Percentiles rank a stretch among this genome's conserved stretches.
Evolutionary conservation across 2,888 invertebrate species (phyloP).

Genomic region (Mesochorus sp.): DNA sequence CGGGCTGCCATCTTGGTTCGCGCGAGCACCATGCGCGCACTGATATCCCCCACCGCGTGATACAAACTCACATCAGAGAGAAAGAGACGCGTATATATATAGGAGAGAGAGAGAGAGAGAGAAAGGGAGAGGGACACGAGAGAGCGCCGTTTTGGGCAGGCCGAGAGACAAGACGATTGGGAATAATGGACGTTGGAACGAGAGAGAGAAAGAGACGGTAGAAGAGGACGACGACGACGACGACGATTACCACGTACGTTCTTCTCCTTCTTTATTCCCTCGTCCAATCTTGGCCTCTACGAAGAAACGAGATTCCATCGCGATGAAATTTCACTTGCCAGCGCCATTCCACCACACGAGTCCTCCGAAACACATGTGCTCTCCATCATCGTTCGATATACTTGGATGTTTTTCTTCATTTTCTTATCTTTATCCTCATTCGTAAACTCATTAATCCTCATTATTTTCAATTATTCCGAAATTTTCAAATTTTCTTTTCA

Average conservation of each 20-base stretch:
- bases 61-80: slow-evolving; percentile 18
- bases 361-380: slow-evolving; percentile 17
- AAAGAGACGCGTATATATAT: slow-evolving; percentile 2
- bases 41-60: slow-evolving; percentile 60
- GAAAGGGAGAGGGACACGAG: no score
- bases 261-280: slow-evolving; percentile 34
- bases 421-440: no score
- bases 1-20: slow-evolving; percentile 64
- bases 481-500: no score
- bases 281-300: slow-evolving; percentile 31
- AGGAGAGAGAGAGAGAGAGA: background rate
- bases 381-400: background rate
- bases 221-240: slow-evolving; percentile 59
- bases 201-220: slow-evolving; percentile 27
- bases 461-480: no score
- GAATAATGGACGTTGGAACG: slow-evolving; percentile 14
- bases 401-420: no score
- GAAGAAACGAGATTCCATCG: slow-evolving; percentile 45
- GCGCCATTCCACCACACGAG: slow-evolving; percentile 27
- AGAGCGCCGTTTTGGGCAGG: background rate
- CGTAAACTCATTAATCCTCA: slow-evolving; percentile 60
- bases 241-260: no score
- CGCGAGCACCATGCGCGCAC: slow-evolving; percentile 62
- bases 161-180: slow-evolving; percentile 29
- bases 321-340: slow-evolving; percentile 27